Evolutionary conservation across 1,140 invertebrate species (phyloP).

Genomic region (Uloborus diversus): DNA sequence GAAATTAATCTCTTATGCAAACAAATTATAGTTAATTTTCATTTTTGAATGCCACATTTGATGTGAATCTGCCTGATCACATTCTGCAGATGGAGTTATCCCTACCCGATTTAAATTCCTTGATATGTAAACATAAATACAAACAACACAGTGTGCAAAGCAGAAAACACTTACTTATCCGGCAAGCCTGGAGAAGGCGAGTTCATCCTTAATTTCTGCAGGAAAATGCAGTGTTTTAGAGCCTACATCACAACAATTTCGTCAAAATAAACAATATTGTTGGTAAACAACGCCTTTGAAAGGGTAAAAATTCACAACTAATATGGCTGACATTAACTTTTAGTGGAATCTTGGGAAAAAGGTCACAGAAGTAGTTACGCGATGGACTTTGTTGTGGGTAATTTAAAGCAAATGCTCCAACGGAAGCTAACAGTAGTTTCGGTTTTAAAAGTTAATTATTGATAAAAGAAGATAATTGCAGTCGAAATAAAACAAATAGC

Average conservation of each 20-base stretch:
- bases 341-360: slow-evolving; percentile 44
- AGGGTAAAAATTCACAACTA: slow-evolving; percentile 44
- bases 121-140: slow-evolving; percentile 36
- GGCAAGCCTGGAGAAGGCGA: slow-evolving; percentile 24
- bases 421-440: too few species aligned
- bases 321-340: slow-evolving; percentile 56
- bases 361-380: slow-evolving; percentile 47
- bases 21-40: too few species aligned
- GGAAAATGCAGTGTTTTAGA: not conserved
- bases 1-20: too few species aligned
- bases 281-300: slow-evolving; percentile 56
- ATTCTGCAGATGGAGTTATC: not conserved
- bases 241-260: slow-evolving; percentile 40
- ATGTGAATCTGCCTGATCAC: too few species aligned
- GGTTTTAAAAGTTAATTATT: too few species aligned
- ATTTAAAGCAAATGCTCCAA: not conserved
- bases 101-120: slow-evolving; percentile 18
- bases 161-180: slow-evolving; percentile 39
- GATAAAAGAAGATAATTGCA: too few species aligned
- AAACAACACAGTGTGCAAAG: slow-evolving; percentile 10
- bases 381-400: not conserved
- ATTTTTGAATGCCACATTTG: too few species aligned
- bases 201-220: slow-evolving; percentile 40
- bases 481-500: too few species aligned
- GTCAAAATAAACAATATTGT: slow-evolving; percentile 38